phyloP scores from a whole-genome alignment of 23 tunicate genomes.

The Oikopleura vanhoeffeni region DNA sequence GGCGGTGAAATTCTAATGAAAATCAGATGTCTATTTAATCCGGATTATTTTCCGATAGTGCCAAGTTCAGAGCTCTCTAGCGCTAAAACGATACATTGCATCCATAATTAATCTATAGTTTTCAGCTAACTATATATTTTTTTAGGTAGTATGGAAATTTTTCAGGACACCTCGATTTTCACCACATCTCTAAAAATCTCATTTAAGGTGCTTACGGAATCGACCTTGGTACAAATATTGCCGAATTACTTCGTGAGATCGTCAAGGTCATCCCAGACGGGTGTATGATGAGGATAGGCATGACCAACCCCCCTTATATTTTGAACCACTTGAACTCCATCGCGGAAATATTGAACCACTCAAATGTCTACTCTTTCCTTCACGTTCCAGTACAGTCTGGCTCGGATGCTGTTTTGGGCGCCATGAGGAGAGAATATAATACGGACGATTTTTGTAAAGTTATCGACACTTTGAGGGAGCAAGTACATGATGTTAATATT shows the following conservation, averaged over 20 bases:
- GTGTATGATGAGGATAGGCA: constrained; percentile 91
- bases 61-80: too few species aligned
- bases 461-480: constrained; percentile 32
- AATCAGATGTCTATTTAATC: too few species aligned
- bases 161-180: too few species aligned
- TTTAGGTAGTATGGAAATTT: too few species aligned
- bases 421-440: constrained; percentile 79
- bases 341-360: constrained; percentile 53
- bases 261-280: constrained; percentile 87
- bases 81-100: too few species aligned
- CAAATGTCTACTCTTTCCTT: constrained; percentile 82
- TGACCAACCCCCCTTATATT: constrained; percentile 99
- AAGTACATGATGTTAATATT: constrained; percentile 59
- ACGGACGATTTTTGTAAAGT: constrained; percentile 57
- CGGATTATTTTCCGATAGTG: too few species aligned
- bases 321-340: constrained; percentile 87
- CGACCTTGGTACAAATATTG: constrained; percentile 65
- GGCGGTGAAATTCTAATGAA: too few species aligned
- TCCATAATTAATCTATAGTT: too few species aligned
- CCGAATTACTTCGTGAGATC: constrained; percentile 49
- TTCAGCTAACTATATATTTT: too few species aligned
- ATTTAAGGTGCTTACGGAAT: constrained; percentile 69
- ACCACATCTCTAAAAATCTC: too few species aligned
- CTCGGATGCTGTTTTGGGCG: constrained; percentile 47
- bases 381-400: constrained; percentile 96